phyloP scores from a whole-genome alignment of 2,113 vertebrate genomes.

The Pterocles gutturalis region DNA sequence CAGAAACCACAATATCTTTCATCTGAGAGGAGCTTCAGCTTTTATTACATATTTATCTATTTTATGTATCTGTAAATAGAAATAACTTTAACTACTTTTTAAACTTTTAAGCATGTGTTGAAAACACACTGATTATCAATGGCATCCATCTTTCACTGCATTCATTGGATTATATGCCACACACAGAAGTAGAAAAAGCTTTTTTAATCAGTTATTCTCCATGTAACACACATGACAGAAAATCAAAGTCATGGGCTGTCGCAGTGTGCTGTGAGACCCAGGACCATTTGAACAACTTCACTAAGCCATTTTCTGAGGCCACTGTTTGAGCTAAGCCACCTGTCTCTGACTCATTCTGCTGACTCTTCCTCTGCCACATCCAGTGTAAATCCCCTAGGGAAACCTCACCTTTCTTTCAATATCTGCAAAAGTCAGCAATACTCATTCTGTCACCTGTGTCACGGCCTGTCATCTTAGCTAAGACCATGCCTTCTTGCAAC shows the following conservation, averaged over 20 bases:
- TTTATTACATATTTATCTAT: neutral
- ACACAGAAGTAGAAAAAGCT: neutral
- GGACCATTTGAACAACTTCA: neutral
- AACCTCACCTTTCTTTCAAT: neutral
- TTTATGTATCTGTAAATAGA: neutral
- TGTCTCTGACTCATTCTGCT: neutral
- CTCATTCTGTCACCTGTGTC: rapidly evolving
- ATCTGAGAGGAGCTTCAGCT: neutral
- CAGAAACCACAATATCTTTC: neutral
- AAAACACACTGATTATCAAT: neutral
- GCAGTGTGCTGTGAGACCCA: neutral
- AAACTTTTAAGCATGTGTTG: neutral
- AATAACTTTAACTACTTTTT: neutral
- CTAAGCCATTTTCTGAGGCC: neutral
- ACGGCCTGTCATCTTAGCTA: neutral
- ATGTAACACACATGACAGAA: rapidly evolving
- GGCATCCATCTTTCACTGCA: neutral
- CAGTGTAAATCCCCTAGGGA: neutral
- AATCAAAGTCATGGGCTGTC: neutral
- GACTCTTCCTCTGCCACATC: neutral
- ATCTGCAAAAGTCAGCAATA: neutral
- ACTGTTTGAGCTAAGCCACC: neutral
- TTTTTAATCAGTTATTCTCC: neutral
- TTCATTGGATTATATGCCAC: neutral
- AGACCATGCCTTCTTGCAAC: neutral